phyloP scores from a whole-genome alignment of 2,888 invertebrate species.

The Agrochola macilenta region DNA sequence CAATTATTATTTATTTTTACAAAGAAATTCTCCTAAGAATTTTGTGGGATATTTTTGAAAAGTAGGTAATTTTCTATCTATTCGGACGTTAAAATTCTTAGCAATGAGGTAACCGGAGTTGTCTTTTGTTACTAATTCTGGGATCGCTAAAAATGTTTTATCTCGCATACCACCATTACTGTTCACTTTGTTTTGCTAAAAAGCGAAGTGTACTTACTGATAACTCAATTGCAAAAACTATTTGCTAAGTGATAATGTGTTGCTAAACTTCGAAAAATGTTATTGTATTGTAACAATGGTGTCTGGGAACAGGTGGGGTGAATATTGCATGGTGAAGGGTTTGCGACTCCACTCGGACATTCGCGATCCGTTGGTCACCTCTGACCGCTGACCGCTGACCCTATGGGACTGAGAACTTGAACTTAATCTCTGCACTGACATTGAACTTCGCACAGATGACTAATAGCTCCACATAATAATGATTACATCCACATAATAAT shows the following conservation, averaged over 20 bases:
- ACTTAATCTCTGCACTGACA: constrained; percentile 78
- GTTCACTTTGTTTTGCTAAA: constrained; percentile 53
- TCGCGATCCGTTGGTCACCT: constrained; percentile 88
- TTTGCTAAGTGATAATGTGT: constrained; percentile 55
- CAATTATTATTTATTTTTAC: constrained; percentile 59
- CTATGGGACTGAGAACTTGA: constrained; percentile 87
- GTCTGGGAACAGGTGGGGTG: constrained; percentile 74
- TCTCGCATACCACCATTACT: constrained; percentile 66
- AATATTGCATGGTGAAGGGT: constrained; percentile 61
- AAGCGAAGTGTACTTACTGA: constrained; percentile 32
- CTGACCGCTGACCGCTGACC: constrained; percentile 87
- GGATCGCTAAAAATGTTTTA: constrained; percentile 60
- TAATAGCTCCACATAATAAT: constrained; percentile 49
- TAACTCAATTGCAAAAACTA: constrained; percentile 48
- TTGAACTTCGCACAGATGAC: constrained; percentile 72
- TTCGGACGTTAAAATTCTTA: constrained; percentile 55
- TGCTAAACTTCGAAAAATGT: constrained; percentile 57
- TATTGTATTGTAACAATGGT: constrained; percentile 68
- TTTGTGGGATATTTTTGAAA: constrained; percentile 57
- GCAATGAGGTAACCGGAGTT: constrained; percentile 48
- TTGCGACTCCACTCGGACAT: constrained; percentile 66
- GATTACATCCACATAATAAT: too few relatives aligned
- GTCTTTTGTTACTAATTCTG: constrained; percentile 56
- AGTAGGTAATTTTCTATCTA: constrained; percentile 48
- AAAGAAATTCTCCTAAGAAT: constrained; percentile 53